phyloP scores from a whole-genome alignment of 2,797 vertebrate genomes.

The Leucoraja ocellata region DNA sequence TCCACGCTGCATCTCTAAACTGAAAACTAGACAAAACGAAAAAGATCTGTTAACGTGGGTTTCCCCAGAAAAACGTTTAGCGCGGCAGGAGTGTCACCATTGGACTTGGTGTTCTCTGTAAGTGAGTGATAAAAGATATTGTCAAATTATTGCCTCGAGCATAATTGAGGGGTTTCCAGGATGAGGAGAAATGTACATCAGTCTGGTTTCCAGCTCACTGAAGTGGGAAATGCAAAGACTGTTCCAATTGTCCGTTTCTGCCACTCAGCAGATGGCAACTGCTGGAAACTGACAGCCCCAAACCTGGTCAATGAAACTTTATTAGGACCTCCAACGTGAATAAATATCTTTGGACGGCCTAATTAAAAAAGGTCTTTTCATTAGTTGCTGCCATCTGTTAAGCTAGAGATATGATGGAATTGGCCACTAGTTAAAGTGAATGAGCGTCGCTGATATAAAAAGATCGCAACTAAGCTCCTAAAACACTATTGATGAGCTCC shows the following conservation, averaged over 20 bases:
- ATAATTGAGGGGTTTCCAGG: conserved; percentile 11
- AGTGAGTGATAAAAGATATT: conserved; percentile 7
- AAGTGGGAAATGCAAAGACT: conserved; percentile 58
- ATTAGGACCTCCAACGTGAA: conserved; percentile 64
- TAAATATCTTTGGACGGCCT: conserved; percentile 73
- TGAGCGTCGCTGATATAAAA: conserved; percentile 49
- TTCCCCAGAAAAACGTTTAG: neutral
- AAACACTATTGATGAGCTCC: conserved; percentile 49
- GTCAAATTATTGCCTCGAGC: conserved; percentile 7
- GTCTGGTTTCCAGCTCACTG: conserved; percentile 63
- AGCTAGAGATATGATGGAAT: conserved; percentile 63
- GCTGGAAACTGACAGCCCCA: conserved; percentile 64
- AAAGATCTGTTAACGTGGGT: neutral
- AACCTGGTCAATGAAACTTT: conserved; percentile 68
- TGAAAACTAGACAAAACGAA: too few relatives aligned
- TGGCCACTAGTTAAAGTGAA: conserved; percentile 54
- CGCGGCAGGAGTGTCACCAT: neutral
- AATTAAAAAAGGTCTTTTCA: conserved; percentile 80
- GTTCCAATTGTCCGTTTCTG: conserved; percentile 55
- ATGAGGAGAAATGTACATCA: conserved; percentile 43
- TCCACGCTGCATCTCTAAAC: too few relatives aligned
- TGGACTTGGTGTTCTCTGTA: neutral
- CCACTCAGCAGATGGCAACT: conserved; percentile 79
- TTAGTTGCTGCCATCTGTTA: conserved; percentile 77
- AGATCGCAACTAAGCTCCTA: conserved; percentile 45